Base-by-base conservation (phyloP, 2,888 invertebrate genomes). In the Stenurella melanura region DNA sequence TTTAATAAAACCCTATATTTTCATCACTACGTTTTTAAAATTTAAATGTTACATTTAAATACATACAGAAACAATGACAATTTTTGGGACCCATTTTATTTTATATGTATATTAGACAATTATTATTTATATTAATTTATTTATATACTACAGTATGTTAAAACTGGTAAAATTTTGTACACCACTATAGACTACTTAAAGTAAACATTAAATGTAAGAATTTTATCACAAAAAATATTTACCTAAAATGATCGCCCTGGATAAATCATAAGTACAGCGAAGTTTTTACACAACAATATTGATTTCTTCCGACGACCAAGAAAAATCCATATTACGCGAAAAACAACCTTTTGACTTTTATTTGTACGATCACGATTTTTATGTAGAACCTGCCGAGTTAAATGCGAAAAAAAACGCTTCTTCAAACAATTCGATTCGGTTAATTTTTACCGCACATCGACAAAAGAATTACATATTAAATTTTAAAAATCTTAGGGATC, bases 191-290 rank as follows among this genome's bases (percentile, higher is more conserved):
- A 21, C 30, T 68, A 57, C 15, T 12, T 50, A 30, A 54, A 68
- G 56, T 26, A 50, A 67, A 54, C 34, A 26, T 54, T 54, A 67
- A 54, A 19, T 68, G 68, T 56, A 68, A 68, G 68, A 54, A 68
- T 30, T 68, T 68, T 68, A 68, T 68, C 68, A 68, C 68, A 68
- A 68, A 68, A 67, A 42, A 66, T 26, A 54, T 50, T 50, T 56
- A 50, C 26, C 56, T 18, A 26, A 26, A 68, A 30, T 54, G 21
- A 68, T 30, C 57, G 68, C n/a, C 30, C 50, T 68, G 68, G 57
- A 15, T 50, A 67, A 67, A 67, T 19, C 21, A 67, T n/a, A 3
- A n/a, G 21, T 26, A 4, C 17, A 60, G 12, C 21, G 15, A 42
- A 34, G 5, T 34, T 6, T 34, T 34, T 0, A 34, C 30, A 26